These are phyloP conservation scores for Acyrthosiphon pisum DNA, from an alignment of 1,140 invertebrate species.

Conservation along the genomic window DNA sequence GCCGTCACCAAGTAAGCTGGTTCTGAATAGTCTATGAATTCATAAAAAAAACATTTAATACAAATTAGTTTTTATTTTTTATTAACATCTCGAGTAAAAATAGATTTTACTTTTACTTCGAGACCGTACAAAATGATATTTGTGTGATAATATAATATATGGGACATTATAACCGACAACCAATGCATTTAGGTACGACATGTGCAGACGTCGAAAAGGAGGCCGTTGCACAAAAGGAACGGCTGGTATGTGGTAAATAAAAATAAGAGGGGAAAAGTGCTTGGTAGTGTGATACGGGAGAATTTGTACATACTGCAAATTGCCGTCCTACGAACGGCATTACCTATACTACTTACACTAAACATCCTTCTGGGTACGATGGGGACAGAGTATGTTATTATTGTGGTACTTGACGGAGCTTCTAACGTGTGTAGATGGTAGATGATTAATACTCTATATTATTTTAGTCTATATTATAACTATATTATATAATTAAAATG, in stretches of 20 bases:
- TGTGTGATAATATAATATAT: not conserved
- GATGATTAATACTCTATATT: conserved; percentile 33
- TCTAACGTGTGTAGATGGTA: conserved; percentile 48
- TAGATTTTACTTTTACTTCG: not conserved
- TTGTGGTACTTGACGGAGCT: conserved; percentile 1
- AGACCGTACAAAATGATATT: conserved; percentile 18
- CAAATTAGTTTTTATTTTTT: not conserved
- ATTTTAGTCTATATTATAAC: not conserved
- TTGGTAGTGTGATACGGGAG: conserved; percentile 37
- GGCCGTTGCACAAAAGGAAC: conserved; percentile 95
- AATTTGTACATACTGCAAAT: conserved; percentile 55
- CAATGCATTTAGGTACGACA: conserved; percentile 83
- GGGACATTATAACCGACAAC: conserved; percentile 45
- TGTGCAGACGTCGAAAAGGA: conserved; percentile 92
- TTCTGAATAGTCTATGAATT: not conserved
- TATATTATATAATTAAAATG: not conserved
- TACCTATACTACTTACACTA: conserved; percentile 35
- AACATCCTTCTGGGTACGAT: conserved; percentile 45
- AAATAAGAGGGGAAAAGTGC: conserved; percentile 47
- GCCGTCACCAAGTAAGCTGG: conserved; percentile 88
- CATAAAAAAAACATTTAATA: conserved; percentile 13
- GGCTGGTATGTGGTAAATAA: conserved; percentile 76
- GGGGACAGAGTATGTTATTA: conserved; percentile 29
- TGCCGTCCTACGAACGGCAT: not conserved
- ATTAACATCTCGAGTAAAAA: not conserved